These are phyloP conservation scores for Drosophila pectinifera DNA, from an alignment of 1,140 invertebrate species.

Conservation along the genomic window DNA sequence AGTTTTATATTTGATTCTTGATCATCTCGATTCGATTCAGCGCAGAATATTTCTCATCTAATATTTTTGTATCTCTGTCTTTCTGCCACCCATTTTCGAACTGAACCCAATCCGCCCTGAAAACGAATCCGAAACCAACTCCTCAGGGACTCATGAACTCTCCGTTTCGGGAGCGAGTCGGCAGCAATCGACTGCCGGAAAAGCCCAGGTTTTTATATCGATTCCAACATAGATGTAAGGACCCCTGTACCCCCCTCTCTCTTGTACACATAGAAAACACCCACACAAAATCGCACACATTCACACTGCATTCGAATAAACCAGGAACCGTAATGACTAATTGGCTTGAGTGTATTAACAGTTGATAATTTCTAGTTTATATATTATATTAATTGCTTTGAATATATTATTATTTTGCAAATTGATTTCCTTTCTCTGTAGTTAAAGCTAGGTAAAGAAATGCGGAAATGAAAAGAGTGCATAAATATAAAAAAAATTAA, in stretches of 20 bases:
- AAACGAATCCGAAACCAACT: conserved; percentile 36
- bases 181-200: conserved; percentile 93
- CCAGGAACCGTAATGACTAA: conserved; percentile 28
- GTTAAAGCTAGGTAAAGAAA: neutral
- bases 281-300: conserved; percentile 22
- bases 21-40: conserved; percentile 11
- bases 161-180: conserved; percentile 93
- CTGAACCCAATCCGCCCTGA: conserved; percentile 22
- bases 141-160: conserved; percentile 88
- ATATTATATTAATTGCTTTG: conserved; percentile 4
- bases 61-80: conserved; percentile 58
- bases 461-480: neutral
- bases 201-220: conserved; percentile 90
- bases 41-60: conserved; percentile 16
- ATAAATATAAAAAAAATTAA: no score
- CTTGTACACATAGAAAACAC: conserved; percentile 25
- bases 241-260: neutral
- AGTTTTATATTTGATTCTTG: conserved; percentile 14
- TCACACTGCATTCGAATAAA: conserved; percentile 53
- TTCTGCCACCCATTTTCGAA: conserved; percentile 15
- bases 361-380: neutral
- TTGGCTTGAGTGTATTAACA: conserved; percentile 2
- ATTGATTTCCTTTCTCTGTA: no score
- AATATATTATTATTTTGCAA: neutral
- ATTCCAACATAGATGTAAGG: conserved; percentile 56